Evolutionary conservation across 1,140 invertebrate genomes (phyloP).

Genomic region (Diuraphis noxia): DNA sequence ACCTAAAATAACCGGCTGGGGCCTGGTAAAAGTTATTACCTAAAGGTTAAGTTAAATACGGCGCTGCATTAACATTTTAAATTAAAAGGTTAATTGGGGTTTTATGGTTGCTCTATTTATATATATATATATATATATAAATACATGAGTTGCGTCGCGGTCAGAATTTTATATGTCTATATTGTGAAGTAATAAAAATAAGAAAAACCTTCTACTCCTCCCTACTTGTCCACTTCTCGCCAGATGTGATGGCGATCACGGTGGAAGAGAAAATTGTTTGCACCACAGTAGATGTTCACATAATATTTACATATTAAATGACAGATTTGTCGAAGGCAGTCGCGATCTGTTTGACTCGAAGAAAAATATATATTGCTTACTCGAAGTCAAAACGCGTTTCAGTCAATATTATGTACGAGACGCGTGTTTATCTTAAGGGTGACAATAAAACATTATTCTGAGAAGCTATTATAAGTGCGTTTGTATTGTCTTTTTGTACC

Average conservation of each 20-base stretch:
- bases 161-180: constrained; percentile 15
- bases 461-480: not conserved
- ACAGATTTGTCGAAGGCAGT: not conserved
- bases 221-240: not conserved
- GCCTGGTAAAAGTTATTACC: constrained; percentile 40
- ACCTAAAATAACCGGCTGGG: constrained; percentile 9
- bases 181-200: constrained; percentile 8
- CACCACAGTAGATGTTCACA: not conserved
- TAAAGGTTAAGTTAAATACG: constrained; percentile 52
- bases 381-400: not conserved
- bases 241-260: not conserved
- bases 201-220: not conserved
- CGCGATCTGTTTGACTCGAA: not conserved
- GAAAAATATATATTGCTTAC: not conserved
- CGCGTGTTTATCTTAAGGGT: not conserved
- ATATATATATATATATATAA: not conserved
- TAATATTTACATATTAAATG: constrained; percentile 6
- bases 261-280: not conserved
- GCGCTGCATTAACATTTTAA: constrained; percentile 49
- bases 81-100: constrained; percentile 54
- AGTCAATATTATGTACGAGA: not conserved
- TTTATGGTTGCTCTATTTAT: constrained; percentile 34
- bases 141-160: constrained; percentile 1
- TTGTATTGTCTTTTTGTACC: not conserved
- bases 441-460: constrained; percentile 11